phyloP scores from a whole-genome alignment of 2,888 invertebrate genomes.

The Nysson spinosus region DNA sequence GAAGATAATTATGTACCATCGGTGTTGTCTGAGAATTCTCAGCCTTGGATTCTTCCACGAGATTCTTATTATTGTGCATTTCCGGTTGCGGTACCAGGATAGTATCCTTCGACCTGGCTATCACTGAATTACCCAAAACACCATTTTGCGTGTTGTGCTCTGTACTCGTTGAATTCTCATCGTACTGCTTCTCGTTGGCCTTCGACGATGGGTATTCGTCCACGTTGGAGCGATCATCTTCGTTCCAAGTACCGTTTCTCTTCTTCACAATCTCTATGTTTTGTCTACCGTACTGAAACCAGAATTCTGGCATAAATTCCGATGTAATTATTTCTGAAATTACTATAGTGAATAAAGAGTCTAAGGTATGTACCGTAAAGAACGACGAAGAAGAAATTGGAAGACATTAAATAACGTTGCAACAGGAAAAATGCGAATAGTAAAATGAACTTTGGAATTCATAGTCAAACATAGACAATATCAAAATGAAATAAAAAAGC shows the following conservation, averaged over 20 bases:
- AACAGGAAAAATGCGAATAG: too few species aligned
- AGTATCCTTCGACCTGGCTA: conserved; percentile 84
- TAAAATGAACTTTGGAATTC: too few species aligned
- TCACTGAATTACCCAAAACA: conserved; percentile 81
- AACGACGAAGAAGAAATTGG: too few species aligned
- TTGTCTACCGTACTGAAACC: conserved; percentile 87
- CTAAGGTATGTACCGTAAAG: too few species aligned
- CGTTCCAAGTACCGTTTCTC: conserved; percentile 78
- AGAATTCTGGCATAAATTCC: not conserved
- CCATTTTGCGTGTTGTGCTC: conserved; percentile 62
- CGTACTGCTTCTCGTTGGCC: conserved; percentile 57
- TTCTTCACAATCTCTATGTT: conserved; percentile 79
- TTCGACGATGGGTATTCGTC: conserved; percentile 74
- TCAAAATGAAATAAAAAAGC: too few species aligned
- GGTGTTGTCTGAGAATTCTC: conserved; percentile 16
- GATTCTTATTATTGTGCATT: conserved; percentile 79
- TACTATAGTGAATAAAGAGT: too few species aligned
- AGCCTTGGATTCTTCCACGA: conserved; percentile 33
- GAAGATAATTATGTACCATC: too few species aligned
- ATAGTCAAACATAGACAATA: too few species aligned
- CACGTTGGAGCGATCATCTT: conserved; percentile 79
- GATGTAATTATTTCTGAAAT: not conserved
- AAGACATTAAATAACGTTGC: too few species aligned
- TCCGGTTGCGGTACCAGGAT: conserved; percentile 87
- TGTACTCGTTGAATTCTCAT: conserved; percentile 24